Evolutionary conservation across 2,888 invertebrate species (phyloP), one percentile per base, ranked within the genome.

Genomic region (Dicycla oo): DNA sequence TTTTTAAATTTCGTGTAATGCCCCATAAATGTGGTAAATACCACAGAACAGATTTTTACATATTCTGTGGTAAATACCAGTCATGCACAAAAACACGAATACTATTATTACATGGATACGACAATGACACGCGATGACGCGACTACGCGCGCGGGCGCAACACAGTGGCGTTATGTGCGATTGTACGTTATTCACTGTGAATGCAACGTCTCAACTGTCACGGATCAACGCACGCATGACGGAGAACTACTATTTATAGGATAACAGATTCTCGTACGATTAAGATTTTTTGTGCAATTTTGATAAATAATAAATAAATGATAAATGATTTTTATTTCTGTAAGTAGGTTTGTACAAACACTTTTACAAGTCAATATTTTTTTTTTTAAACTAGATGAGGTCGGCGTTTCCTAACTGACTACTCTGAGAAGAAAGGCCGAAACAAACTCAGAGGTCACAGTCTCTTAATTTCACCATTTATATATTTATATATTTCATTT

Each of bases 101-200:
- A 38, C 60, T 82, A 66, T 77, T 82, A 66, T 77, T 73, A 77
- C 69, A 58, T 51, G 53, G 57, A 72, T 69, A 65, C 61, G 56
- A 76, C 77, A 65, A 66, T 61, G 62, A 56, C 82, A 82, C 72
- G 74, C 81, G 58, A 78, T 38, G 54, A 77, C 72, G 68, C 81
- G 58, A 78, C 43, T 57, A 77, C 72, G 68, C 78, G 81, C 72
- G 68, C 78, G 4, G 43, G 63, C 78, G 80, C 81, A 62, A 45
- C 30, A 53, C 66, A 61, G 63, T 57, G 67, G 63, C 61, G 51
- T 72, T 65, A 68, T 69, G 40, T 63, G 18, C 43, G 61, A 72
- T 47, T 56, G n/a, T 58, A 57, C 38, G 61, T 60, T 49, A 70
- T 58, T 53, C 43, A 62, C 43, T 38, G 54, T 67, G 72, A 72